Evolutionary conservation across 2,113 vertebrate species (phyloP).

Genomic region (Seriola quinqueradiata): DNA sequence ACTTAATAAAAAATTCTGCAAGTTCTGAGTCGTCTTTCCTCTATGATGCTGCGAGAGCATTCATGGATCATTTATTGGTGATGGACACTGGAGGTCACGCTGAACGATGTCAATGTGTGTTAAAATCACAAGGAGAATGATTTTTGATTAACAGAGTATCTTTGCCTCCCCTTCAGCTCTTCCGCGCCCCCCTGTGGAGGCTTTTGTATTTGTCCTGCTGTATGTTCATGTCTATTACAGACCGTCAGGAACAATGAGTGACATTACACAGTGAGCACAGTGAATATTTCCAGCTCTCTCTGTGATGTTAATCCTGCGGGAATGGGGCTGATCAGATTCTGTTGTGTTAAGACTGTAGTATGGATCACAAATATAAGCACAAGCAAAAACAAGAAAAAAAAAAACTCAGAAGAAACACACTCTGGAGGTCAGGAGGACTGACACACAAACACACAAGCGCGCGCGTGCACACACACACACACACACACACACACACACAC

Average conservation of each 20-base stretch:
- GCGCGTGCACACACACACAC: slow-evolving; percentile 6
- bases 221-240: not conserved
- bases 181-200: not conserved
- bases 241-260: too few relatives aligned
- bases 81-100: too few relatives aligned
- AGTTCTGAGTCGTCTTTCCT: too few relatives aligned
- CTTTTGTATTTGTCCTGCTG: not conserved
- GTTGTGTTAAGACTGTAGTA: not conserved
- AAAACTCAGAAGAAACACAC: not conserved
- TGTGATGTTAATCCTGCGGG: not conserved
- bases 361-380: not conserved
- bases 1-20: too few relatives aligned
- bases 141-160: not conserved
- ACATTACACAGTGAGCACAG: not conserved
- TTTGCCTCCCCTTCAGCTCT: not conserved
- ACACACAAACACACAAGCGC: not conserved
- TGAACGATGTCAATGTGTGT: too few relatives aligned
- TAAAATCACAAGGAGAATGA: too few relatives aligned
- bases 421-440: not conserved
- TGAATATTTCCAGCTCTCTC: not conserved
- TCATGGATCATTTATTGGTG: too few relatives aligned
- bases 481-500: not conserved
- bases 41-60: too few relatives aligned
- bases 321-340: slow-evolving; percentile 9
- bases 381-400: not conserved